Evolutionary conservation across 1,140 invertebrate species (phyloP).

Genomic region (Drosophila kepulauana): DNA sequence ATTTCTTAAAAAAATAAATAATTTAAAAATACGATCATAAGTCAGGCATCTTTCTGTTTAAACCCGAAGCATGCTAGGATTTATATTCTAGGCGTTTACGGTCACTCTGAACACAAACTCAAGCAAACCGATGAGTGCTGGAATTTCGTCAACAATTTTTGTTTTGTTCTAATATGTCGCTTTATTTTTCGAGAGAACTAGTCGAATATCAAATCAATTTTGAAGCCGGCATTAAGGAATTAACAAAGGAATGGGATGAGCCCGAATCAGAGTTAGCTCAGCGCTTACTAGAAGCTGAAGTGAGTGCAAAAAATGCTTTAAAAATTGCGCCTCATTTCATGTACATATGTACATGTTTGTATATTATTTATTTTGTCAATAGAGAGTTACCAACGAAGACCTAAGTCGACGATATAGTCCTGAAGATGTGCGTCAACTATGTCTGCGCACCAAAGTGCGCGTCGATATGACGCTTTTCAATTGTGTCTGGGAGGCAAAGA

Average conservation of each 20-base stretch:
- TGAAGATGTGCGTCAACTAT: slow-evolving; percentile 38
- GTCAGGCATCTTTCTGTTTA: neutral
- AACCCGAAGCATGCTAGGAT: neutral
- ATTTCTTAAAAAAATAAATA: too few relatives aligned
- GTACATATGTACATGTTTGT: too few relatives aligned
- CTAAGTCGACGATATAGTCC: slow-evolving; percentile 34
- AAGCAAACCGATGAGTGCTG: neutral
- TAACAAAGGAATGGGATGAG: neutral
- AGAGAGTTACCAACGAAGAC: slow-evolving; percentile 57
- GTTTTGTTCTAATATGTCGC: neutral
- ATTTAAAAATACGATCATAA: too few relatives aligned
- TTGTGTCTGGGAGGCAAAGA: slow-evolving; percentile 53
- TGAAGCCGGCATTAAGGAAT: neutral
- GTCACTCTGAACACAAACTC: neutral
- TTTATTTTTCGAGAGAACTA: slow-evolving; percentile 10
- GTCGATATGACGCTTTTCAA: slow-evolving; percentile 53
- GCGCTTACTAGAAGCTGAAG: too few relatives aligned
- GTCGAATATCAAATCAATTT: slow-evolving; percentile 16
- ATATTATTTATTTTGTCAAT: too few relatives aligned
- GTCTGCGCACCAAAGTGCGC: slow-evolving; percentile 49
- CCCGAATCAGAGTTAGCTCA: neutral
- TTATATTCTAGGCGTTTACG: neutral
- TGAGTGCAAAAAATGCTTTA: too few relatives aligned
- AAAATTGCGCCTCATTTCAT: slow-evolving; percentile 12
- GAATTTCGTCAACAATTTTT: neutral